A percentile compares a stretch with the other conserved stretches of the same genome.
Evolutionary conservation across 2,888 invertebrate species (phyloP).

Genomic region (Thymelicus sylvestris): DNA sequence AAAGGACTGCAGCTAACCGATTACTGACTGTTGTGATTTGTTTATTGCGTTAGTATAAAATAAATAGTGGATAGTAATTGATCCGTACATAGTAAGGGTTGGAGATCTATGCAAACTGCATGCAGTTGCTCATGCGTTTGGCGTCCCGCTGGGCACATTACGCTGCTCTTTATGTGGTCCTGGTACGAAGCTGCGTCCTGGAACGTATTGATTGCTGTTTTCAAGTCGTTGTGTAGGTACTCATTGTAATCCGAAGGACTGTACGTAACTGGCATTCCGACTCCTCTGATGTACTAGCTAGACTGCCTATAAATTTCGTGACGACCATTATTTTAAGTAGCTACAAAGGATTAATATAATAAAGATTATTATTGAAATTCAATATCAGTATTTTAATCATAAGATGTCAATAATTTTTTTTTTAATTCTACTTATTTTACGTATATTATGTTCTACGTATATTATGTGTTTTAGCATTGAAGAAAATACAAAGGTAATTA

Average conservation of each 20-base stretch:
- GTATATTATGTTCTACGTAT: no score
- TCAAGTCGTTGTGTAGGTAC: constrained; percentile 21
- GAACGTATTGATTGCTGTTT: constrained; percentile 33
- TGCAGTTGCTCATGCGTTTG: constrained; percentile 30
- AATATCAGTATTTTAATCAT: background rate
- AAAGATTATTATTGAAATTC: background rate
- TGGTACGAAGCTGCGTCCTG: constrained; percentile 8
- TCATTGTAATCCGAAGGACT: background rate
- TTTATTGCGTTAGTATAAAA: constrained; percentile 6
- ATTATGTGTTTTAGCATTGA: no score
- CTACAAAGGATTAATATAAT: background rate
- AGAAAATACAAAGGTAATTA: no score
- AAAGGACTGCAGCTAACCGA: background rate
- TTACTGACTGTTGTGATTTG: constrained; percentile 5
- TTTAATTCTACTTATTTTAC: no score
- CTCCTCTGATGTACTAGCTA: constrained; percentile 19
- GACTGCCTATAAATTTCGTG: constrained; percentile 23
- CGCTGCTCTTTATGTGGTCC: constrained; percentile 19
- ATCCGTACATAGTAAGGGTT: constrained; percentile 28
- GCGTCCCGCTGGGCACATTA: constrained; percentile 32
- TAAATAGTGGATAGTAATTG: constrained; percentile 25
- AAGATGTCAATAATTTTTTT: no score
- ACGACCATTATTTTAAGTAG: no score
- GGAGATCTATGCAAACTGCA: constrained; percentile 7
- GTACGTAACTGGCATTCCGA: constrained; percentile 2